phyloP scores from a whole-genome alignment of 2,113 vertebrate species.

The Chloropsis hardwickii region DNA sequence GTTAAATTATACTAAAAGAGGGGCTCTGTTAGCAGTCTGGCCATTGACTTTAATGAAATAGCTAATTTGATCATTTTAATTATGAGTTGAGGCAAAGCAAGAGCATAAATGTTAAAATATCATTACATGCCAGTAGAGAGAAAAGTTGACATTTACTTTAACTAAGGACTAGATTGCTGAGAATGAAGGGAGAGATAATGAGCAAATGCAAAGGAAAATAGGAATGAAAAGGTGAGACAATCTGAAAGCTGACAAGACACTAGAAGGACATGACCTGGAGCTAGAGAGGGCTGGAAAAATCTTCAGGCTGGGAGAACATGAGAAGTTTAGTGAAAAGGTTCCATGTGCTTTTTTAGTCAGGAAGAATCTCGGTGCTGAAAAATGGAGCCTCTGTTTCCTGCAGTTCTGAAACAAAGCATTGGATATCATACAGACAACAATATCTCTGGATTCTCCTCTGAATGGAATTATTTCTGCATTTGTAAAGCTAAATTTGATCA shows the following conservation, averaged over 20 bases:
- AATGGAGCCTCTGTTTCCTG: neutral
- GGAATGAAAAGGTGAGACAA: conserved; percentile 48
- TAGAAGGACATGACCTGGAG: conserved; percentile 26
- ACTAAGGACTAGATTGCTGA: conserved; percentile 34
- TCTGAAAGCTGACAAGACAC: conserved; percentile 44
- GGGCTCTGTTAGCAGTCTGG: neutral
- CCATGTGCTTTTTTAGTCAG: neutral
- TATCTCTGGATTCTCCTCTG: neutral
- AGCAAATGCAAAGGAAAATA: conserved; percentile 25
- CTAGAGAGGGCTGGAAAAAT: neutral
- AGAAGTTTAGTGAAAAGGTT: conserved; percentile 22
- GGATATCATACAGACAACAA: neutral
- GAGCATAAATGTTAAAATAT: conserved; percentile 54
- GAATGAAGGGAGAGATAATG: conserved; percentile 45
- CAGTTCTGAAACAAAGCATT: neutral
- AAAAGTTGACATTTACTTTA: conserved; percentile 61
- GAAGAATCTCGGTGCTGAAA: neutral
- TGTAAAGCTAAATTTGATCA: conserved; percentile 54
- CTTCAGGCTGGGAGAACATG: neutral
- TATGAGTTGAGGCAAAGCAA: conserved; percentile 18
- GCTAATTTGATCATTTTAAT: conserved; percentile 49
- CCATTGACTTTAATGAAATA: conserved; percentile 37
- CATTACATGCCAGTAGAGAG: conserved; percentile 23
- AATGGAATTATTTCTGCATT: conserved; percentile 46
- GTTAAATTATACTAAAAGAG: conserved; percentile 5